A percentile compares a stretch with the other conserved stretches of the same genome.
Evolutionary conservation across 2,888 invertebrate genomes (phyloP).

Genomic region (Anagyrus pseudococci): DNA sequence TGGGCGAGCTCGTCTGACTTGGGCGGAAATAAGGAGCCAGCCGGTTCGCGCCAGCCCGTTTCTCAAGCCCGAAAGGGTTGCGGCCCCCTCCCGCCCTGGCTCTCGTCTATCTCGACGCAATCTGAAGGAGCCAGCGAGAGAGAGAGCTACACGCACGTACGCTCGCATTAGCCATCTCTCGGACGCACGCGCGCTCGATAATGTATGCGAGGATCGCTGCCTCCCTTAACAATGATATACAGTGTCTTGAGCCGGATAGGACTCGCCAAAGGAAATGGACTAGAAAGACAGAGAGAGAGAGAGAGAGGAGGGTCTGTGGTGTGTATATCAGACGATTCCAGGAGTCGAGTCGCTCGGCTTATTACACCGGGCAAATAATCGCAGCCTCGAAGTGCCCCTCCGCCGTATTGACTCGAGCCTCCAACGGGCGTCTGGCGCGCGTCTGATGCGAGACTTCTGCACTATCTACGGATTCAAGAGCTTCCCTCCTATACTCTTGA

Average conservation of each 20-base stretch:
- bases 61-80: constrained; percentile 35
- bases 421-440: neutral
- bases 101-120: constrained; percentile 20
- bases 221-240: constrained; percentile 58
- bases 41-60: too few relatives aligned
- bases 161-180: constrained; percentile 37
- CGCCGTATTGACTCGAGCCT: constrained; percentile 31
- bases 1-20: too few relatives aligned
- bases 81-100: neutral
- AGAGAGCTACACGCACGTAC: constrained; percentile 58
- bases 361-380: constrained; percentile 37
- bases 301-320: constrained; percentile 7
- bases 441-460: too few relatives aligned
- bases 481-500: too few relatives aligned
- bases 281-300: constrained; percentile 7
- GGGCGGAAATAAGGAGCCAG: constrained; percentile 37
- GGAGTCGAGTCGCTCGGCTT: constrained; percentile 21
- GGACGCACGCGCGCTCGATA: constrained; percentile 6
- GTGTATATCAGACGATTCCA: constrained; percentile 38
- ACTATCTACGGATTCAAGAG: too few relatives aligned
- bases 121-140: constrained; percentile 14
- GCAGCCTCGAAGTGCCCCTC: constrained; percentile 10
- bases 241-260: constrained; percentile 53
- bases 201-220: constrained; percentile 28
- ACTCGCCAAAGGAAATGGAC: constrained; percentile 50